phyloP scores from a whole-genome alignment of 2,113 vertebrate species.

The Varanus komodoensis region DNA sequence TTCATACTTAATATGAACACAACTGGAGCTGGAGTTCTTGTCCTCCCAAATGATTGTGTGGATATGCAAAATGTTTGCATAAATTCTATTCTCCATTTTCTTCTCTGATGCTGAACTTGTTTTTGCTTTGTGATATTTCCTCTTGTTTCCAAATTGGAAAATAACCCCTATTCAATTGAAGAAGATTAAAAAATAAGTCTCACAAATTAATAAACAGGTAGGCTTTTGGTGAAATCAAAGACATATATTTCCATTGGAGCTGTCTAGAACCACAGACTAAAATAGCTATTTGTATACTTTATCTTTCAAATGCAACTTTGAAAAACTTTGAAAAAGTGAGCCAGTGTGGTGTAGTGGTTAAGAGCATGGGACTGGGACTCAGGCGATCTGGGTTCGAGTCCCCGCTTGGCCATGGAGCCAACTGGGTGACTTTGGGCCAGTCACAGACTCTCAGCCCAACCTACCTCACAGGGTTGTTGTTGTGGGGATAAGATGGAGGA shows the following conservation, averaged over 20 bases:
- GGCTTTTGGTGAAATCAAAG: background rate
- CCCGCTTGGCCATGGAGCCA: no score
- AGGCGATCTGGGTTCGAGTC: no score
- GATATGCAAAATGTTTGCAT: background rate
- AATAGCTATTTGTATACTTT: background rate
- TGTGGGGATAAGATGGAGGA: no score
- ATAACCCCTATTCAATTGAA: no score
- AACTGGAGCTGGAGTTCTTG: background rate
- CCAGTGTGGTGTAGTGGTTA: no score
- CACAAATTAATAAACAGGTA: background rate
- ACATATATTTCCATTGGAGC: background rate
- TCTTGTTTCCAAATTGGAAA: background rate
- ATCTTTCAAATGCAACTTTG: no score
- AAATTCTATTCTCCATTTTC: background rate
- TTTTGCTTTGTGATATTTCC: background rate
- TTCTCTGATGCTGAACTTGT: background rate
- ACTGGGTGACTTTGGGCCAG: no score
- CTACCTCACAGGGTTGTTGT: no score
- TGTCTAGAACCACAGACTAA: background rate
- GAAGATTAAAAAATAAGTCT: background rate
- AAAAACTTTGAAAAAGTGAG: no score
- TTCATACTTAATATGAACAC: constrained; percentile 1
- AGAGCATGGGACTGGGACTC: no score
- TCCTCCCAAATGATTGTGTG: background rate
- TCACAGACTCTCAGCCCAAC: no score